Base-by-base conservation (phyloP, 2,888 invertebrate species). In the Orgyia antiqua region DNA sequence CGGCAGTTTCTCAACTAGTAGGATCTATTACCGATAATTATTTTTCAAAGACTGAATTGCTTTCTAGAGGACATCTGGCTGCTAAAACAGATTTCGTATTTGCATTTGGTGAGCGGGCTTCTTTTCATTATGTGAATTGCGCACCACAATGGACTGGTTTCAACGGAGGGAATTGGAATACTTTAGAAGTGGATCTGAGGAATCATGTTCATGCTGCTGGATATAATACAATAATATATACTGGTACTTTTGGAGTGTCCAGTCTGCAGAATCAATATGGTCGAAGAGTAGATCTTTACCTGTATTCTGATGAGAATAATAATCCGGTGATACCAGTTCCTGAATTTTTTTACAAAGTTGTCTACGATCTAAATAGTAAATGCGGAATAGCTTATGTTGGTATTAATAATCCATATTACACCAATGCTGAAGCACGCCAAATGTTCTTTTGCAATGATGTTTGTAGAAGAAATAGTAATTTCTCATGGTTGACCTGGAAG, bases 121-220 rank as follows among this genome's bases (percentile, higher is more conserved):
- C 91, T 0, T 92, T 91, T 50, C 90, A 90, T 55, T 91, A 89
- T 39, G 69, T 91, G 1, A 93, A 93, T 55, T 88, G 88, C 2
- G 90, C 89, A 0, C 91, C 92, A 0, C 92, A 92, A 39, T 93
- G 92, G 92, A 88, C 88, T 10, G 79, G 79, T 0, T 88, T 90
- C 42, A 91, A 90, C 42, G 84, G 79, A 0, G 88, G 89, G 1
- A 89, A 90, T 47, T 90, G 90, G 90, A 86, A 87, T 39, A 75
- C 75, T 0, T 43, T 89, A 4, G 89, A 90, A 58, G 68, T 69
- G 0, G 79, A 84, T 40, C 56, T 87, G 2, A 67, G 87, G 12
- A 56, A 74, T 28, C 71, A 75, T 31, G 63, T 87, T 2, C 71
- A 82, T 26, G 10, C 27, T 0, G 60, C 53, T 7, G 70, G 63